A percentile compares a stretch with the other conserved stretches of the same genome.
These are phyloP conservation scores for Climacteris rufus DNA, from an alignment of 2,113 vertebrate species.

Conservation along the genomic window DNA sequence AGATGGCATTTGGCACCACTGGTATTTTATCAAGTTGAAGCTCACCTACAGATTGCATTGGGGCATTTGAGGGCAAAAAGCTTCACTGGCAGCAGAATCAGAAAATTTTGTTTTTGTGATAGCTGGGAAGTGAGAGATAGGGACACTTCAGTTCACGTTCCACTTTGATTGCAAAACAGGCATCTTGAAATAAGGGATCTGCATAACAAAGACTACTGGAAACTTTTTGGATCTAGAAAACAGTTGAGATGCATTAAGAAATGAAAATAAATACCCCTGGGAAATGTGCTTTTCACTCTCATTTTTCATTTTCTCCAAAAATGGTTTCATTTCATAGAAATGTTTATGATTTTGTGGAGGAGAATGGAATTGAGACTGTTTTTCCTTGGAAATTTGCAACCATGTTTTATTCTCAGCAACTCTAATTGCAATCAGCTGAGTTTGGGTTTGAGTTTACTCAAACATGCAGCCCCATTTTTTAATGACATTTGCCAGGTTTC, in stretches of 20 bases:
- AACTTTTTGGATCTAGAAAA: neutral
- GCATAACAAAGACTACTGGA: neutral
- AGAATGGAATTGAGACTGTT: neutral
- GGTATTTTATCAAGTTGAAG: neutral
- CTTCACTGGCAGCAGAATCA: neutral
- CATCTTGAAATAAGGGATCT: constrained; percentile 2
- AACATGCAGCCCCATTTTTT: neutral
- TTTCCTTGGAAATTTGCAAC: constrained; percentile 24
- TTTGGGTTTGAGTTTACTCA: neutral
- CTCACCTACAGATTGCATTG: neutral
- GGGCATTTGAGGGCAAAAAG: neutral
- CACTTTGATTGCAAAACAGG: constrained; percentile 30
- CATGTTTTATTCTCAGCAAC: constrained; percentile 10
- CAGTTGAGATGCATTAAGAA: neutral
- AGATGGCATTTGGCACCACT: neutral
- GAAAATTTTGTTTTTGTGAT: neutral
- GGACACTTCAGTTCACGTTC: neutral
- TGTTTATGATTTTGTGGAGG: constrained; percentile 27
- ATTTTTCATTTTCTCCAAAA: constrained; percentile 4
- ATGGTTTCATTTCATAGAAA: constrained; percentile 20
- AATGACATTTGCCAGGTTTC: neutral
- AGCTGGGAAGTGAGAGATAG: neutral
- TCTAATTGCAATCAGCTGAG: constrained; percentile 54
- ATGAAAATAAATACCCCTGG: constrained; percentile 12
- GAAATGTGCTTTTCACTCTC: constrained; percentile 16